Evolutionary conservation across 2,797 vertebrate species (phyloP), one percentile per base, ranked within the genome.

Genomic region (Ctenosaura bakeri): DNA sequence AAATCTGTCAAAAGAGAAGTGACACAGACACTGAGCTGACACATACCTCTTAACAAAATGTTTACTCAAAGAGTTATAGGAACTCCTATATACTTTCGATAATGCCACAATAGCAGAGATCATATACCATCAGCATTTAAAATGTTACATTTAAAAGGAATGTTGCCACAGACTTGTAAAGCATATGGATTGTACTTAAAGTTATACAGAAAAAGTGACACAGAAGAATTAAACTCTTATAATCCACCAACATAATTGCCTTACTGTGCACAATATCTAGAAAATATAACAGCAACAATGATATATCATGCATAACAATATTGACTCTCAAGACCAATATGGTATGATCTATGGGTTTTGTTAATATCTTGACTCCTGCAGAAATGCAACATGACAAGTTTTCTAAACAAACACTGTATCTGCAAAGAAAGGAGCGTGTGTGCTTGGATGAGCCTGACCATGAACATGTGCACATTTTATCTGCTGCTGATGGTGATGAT

Each of bases 1-100:
- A 88, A 93, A 92, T 93, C 97, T 97, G 87, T 26, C 94, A 87
- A 76, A 80, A 92, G 20, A 89, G 38, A 92, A 86, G 29, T 22
- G 56, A 81, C 6, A 78, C 24, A 73, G 22, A 82, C 35, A 79
- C 35, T 14, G 77, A 73, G 76, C 35, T 54, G 12, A 42, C 13
- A 59, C 14, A 9, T 12, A 32, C 6, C 42, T 77, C 46, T 46
- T 78, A 24, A 76, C 22, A 76, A 80, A 59, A 46, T 6, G 62
- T 5, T 62, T 20, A 26, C 10, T 24, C 13, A 32, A 38, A 20
- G 1, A 35, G 38, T 73, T 71, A 81, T 56, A 56, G 32, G 29
- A 46, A 80, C 29, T 71, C 29, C 3, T 42, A 71, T 18, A 74
- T 4, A 35, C 3, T 8, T 81, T 7, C 16, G 35, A 64, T 79